Evolutionary conservation across 1,140 invertebrate species (phyloP), one percentile per base, ranked within the genome.

Genomic region (Solenopsis invicta): DNA sequence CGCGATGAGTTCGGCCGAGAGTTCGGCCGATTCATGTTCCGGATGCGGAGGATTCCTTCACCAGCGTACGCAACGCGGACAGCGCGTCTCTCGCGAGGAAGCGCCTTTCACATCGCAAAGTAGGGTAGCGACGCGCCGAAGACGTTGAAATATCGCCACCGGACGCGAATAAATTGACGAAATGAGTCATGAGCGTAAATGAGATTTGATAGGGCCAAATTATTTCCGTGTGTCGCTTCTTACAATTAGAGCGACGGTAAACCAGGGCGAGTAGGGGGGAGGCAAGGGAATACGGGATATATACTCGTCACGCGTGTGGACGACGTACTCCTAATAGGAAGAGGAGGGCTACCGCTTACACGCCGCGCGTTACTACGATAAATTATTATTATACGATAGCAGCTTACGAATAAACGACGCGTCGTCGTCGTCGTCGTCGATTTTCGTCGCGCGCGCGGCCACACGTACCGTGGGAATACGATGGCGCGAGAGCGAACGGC

Each of bases 141-240:
- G 80, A 87, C 82, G 92, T 91, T 92, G 41, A 89, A 88, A 90
- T 87, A 71, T 88, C 66, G 54, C 85, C 72, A 78, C 90, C 91
- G 91, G 91, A 93, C 86, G 92, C 89, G 91, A 88, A 90, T 87
- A 91, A 93, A 92, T 93, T 90, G 90, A 84, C 84, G 66, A 92
- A 88, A 89, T 93, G 93, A 94, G 77, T 94, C 92, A 91, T 87
- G 91, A 69, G 66, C 92, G 90, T 92, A 93, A 93, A 94, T 93
- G 91, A 92, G 90, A 94, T 90, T 88, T 92, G 93, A 94, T 93
- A 93, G 91, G 92, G 88, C 92, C 89, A 93, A 84, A 84, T 93
- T 93, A 94, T 92, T 87, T 92, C 86, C 86, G 90, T 90, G 90
- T 88, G 61, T 77, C 86, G 75, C 86, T 90, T 87, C 88, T 91